A percentile compares a stretch with the other conserved stretches of the same genome.
phyloP scores from a whole-genome alignment of 2,113 vertebrate genomes.

The Dipodomys merriami region DNA sequence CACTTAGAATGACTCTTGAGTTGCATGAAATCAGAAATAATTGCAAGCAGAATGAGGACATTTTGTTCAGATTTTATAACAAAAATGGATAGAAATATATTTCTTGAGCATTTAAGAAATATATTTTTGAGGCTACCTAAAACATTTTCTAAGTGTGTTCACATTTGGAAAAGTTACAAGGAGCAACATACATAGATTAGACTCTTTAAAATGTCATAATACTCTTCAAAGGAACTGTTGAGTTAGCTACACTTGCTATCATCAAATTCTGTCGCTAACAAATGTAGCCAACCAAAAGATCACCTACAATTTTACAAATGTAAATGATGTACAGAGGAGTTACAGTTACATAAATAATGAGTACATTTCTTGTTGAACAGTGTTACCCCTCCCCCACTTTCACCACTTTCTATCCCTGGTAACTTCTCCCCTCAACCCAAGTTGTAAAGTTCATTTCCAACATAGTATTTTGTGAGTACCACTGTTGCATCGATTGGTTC shows the following conservation, averaged over 20 bases:
- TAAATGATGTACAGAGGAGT: no score
- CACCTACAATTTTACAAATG: slow-evolving; percentile 8
- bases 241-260: neutral
- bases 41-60: slow-evolving; percentile 55
- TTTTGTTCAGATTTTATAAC: slow-evolving; percentile 43
- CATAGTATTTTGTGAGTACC: no score
- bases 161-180: slow-evolving; percentile 39
- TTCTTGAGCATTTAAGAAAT: slow-evolving; percentile 41
- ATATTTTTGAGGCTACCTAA: slow-evolving; percentile 1
- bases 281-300: neutral
- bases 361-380: no score
- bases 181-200: neutral
- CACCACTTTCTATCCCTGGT: no score
- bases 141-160: slow-evolving; percentile 56
- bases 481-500: no score
- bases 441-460: no score
- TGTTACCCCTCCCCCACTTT: no score
- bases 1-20: slow-evolving; percentile 59
- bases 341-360: no score
- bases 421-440: no score
- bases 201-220: neutral
- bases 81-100: slow-evolving; percentile 46
- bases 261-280: neutral
- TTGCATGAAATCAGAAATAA: slow-evolving; percentile 68
- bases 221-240: neutral